phyloP scores from a whole-genome alignment of 2,113 vertebrate species.

The Phyllostomus hastatus region DNA sequence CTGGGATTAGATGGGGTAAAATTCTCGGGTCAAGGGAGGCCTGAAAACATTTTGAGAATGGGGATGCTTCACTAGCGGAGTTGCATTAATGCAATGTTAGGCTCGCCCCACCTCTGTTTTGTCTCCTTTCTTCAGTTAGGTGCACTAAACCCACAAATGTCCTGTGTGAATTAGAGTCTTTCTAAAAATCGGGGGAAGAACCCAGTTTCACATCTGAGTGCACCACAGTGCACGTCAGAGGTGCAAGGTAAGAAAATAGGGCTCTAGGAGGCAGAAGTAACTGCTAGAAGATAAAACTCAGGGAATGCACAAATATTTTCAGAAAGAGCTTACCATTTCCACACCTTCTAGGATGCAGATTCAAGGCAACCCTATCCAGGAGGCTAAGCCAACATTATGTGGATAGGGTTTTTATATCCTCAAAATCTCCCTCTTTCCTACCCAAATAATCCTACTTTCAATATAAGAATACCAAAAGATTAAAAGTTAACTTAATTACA shows the following conservation, averaged over 20 bases:
- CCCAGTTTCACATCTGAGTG: not conserved
- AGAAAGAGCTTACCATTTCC: not conserved
- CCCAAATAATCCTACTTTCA: not conserved
- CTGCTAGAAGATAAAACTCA: not conserved
- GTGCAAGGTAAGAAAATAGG: not conserved
- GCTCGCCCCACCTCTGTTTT: not conserved
- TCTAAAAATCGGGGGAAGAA: not conserved
- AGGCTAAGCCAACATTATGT: not conserved
- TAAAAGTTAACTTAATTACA: slow-evolving; percentile 13
- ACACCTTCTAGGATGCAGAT: not conserved
- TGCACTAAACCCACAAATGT: not conserved
- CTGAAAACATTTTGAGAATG: slow-evolving; percentile 9
- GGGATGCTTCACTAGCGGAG: not conserved
- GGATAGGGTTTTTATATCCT: not conserved
- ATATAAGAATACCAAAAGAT: not conserved
- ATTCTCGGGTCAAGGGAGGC: not conserved
- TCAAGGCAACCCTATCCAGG: not conserved
- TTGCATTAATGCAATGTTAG: not conserved
- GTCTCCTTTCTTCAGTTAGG: not conserved
- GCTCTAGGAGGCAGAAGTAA: not conserved
- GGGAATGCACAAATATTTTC: not conserved
- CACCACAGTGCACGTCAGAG: not conserved
- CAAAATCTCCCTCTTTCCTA: not conserved
- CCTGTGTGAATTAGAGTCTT: not conserved
- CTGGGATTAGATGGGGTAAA: not conserved